phyloP scores from a whole-genome alignment of 2,888 invertebrate species.

The Drosophila eohydei region DNA sequence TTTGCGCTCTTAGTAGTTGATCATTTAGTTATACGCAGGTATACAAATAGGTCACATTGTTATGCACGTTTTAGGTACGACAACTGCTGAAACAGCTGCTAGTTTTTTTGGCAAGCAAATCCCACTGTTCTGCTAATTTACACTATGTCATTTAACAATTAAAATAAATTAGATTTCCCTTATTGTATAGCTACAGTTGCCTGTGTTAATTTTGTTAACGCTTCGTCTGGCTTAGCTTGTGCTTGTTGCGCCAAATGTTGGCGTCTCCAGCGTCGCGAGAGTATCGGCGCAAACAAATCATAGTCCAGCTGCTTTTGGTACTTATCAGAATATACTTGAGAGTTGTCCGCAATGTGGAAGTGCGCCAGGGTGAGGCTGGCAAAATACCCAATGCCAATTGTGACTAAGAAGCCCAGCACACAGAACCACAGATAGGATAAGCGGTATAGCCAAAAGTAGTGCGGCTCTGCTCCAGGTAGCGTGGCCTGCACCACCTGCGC shows the following conservation, averaged over 20 bases:
- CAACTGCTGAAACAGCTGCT: conserved; percentile 35
- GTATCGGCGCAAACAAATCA: conserved; percentile 87
- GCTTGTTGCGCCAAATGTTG: conserved; percentile 62
- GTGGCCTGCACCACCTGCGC: conserved; percentile 22
- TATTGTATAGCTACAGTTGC: conserved; percentile 24
- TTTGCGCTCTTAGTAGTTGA: conserved; percentile 40
- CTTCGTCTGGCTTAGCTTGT: conserved; percentile 59
- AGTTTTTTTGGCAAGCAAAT: conserved; percentile 25
- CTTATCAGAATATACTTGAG: conserved; percentile 76
- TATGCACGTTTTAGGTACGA: conserved; percentile 67
- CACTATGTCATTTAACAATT: conserved; percentile 22
- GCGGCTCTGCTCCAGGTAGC: conserved; percentile 32
- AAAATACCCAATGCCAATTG: conserved; percentile 86
- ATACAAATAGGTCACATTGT: conserved; percentile 75
- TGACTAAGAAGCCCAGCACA: conserved; percentile 86
- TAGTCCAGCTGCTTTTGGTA: conserved; percentile 85
- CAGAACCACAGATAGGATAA: conserved; percentile 91
- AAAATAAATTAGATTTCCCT: conserved; percentile 34
- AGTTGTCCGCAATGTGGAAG: conserved; percentile 81
- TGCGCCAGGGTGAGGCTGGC: conserved; percentile 85
- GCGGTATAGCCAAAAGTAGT: conserved; percentile 87
- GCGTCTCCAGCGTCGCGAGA: conserved; percentile 85
- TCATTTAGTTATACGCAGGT: conserved; percentile 53
- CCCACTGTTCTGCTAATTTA: conserved; percentile 8
- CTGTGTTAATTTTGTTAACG: conserved; percentile 66